Evolutionary conservation across 2,797 vertebrate species (phyloP), one percentile per base, ranked within the genome.

Genomic region (Peromyscus aztecus): DNA sequence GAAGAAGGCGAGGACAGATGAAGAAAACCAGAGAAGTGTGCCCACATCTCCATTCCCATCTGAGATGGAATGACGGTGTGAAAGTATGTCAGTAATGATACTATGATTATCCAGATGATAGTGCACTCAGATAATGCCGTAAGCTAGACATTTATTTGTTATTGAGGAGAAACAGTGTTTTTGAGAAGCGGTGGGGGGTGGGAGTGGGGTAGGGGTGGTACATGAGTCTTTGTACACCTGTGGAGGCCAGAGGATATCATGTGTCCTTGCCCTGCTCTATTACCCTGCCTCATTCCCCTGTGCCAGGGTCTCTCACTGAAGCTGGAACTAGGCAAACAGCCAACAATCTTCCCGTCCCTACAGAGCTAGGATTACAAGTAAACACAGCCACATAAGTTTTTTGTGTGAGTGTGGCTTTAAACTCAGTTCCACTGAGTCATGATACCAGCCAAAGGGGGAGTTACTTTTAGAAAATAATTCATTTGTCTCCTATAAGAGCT

Each of bases 1-100:
- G 76, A 91, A 94, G 94, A 97, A 97, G 80, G 71, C 49, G 6
- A 97, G 76, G 57, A 75, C 71, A 95, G 92, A 97, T 78, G 59
- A 97, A 93, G 67, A 88, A 91, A 92, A 71, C 94, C 27, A 57
- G 57, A 86, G 63, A 87, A 89, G 46, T 57, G 3, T 7, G 31
- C 59, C n/a, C 65, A 89, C 57, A 94, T 92, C 90, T 90, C 86
- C 81, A 82, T 75, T 93, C 84, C 52, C 34, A 88, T 93, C 95
- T 65, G 71, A 96, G 89, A 95, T 4, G 17, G 88, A 90, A 87
- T 6, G 77, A 78, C 59, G 55, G 52, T 92, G 57, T 65, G 40
- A 49, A 94, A 92, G 61, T 91, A 40, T 65, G 34, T 95, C 78
- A 40, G 59, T 52, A 86, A 94, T 67, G 69, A 90, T 19, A 76